Base-by-base conservation (phyloP, 2,888 invertebrate species). In the Lasioglossum lativentre region DNA sequence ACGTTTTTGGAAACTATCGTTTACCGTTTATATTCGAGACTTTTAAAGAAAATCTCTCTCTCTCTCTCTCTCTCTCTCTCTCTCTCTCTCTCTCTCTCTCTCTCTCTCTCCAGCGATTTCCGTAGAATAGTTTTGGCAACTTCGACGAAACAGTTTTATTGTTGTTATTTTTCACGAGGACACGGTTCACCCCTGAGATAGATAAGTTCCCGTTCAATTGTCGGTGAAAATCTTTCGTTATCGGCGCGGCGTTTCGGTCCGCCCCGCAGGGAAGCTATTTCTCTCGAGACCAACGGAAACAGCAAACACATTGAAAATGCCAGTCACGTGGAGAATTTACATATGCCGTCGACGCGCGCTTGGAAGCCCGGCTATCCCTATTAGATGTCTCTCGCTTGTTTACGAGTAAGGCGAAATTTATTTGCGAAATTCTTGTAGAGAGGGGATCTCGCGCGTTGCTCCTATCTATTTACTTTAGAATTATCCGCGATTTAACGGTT, bases 271-370 rank as follows among this genome's bases (percentile, higher is more conserved):
- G 8, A 47, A 2, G 38, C 30, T 30, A 66, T 85, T 78, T 45
- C 85, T 71, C 70, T 76, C 34, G 23, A 19, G 16, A 47, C 63
- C n/a, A 68, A 34, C 71, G 56, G 34, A 14, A 30, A 70, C 47
- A 27, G 73, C 40, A 74, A 78, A 76, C 79, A 75, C 34, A 73
- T 83, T 27, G 84, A 75, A 45, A 34, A 85, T 84, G 75, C 73
- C 27, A 73, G 85, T 76, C 79, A 76, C 84, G 75, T 59, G 75
- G 75, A 79, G 70, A 85, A 85, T 85, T 85, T 75, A 79, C 84
- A 79, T 78, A 52, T 45, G 47, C 72, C 66, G 59, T 72, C 75
- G 16, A 56, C 45, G n/a, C 38, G 47, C 40, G 34, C 27, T 63
- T 3, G 27, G 34, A 10, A 38, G 2, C 23, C 23, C 42, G 38